Evolutionary conservation across 2,888 invertebrate species (phyloP), one percentile per base, ranked within the genome.

Genomic region (Drosophila kokeensis): DNA sequence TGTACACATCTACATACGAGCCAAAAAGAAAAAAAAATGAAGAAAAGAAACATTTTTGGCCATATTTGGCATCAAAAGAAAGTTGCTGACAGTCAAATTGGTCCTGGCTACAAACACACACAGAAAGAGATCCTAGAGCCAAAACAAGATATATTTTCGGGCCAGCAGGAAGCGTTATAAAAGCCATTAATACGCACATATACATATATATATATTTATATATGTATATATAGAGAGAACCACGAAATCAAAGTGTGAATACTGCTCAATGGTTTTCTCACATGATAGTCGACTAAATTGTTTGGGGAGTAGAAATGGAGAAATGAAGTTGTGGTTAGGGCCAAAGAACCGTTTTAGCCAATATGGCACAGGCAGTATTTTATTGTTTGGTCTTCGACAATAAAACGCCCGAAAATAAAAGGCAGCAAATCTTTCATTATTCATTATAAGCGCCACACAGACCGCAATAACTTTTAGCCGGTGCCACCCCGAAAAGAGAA

Each of bases 391-490:
- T 65, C 79, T 63, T 27, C 55, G 68, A 77, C 83, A 87, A 87
- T 85, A 80, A 85, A 87, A 80, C 64, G 72, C 36, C 68, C 59
- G 34, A 70, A 82, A 73, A 45, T 45, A 45, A 75, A 63, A 55
- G 83, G 83, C 83, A 75, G 83, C 81, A 86, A 83, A 83, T 86
- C 87, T 83, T 85, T 85, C 87, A 85, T 85, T 85, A 85, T 85
- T 85, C 85, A 88, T 85, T 85, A 85, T 85, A 85, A 86, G 87
- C 83, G 80, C 64, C 68, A 34, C 71, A 76, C 76, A 55, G 86
- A 81, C 87, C 81, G 85, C 85, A 85, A 88, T 86, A 85, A 85
- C 84, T 85, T 88, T 85, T 62, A 62, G 66, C 54, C 58, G 48
- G 45, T 45, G 32, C 36, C 54, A 69, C 45, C 45, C 27, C 24